Conservation (phyloP, 1,140 invertebrate genomes). For the Hyposmocoma kahamanoa region DNA sequence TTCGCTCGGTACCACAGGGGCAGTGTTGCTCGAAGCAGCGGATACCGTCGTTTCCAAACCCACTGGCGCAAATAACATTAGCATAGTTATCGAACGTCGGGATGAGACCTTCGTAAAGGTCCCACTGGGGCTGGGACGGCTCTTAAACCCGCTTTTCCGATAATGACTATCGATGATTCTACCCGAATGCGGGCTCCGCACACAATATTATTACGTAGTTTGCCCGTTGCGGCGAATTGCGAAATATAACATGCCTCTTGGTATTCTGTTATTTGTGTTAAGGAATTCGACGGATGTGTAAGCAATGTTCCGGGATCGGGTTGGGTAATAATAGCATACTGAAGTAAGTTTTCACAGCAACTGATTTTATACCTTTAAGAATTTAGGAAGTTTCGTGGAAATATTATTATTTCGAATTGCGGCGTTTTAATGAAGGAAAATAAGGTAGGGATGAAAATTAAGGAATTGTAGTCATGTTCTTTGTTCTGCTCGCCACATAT, state of each 20-base stretch:
- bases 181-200: slow-evolving; percentile 50
- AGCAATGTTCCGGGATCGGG: background rate
- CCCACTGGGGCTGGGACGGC: slow-evolving; percentile 54
- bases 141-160: slow-evolving; percentile 69
- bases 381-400: too few species aligned
- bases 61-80: slow-evolving; percentile 70
- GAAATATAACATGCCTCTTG: slow-evolving; percentile 48
- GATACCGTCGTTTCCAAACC: slow-evolving; percentile 33
- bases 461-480: too few species aligned
- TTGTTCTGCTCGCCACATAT: too few species aligned
- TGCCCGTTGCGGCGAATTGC: slow-evolving; percentile 55
- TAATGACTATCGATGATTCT: slow-evolving; percentile 72
- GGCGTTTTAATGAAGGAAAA: too few species aligned
- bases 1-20: too few species aligned
- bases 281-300: slow-evolving; percentile 29
- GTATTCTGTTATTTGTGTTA: slow-evolving; percentile 48
- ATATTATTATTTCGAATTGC: too few species aligned
- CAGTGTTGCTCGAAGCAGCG: too few species aligned
- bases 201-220: slow-evolving; percentile 69
- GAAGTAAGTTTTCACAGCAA: too few species aligned
- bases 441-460: too few species aligned
- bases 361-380: too few species aligned
- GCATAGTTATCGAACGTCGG: slow-evolving; percentile 70
- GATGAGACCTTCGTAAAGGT: slow-evolving; percentile 67
- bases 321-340: background rate